Percentiles rank a stretch among this genome's conserved stretches.
phyloP scores from a whole-genome alignment of 2,113 vertebrate genomes.

The Diphyllodes magnificus region DNA sequence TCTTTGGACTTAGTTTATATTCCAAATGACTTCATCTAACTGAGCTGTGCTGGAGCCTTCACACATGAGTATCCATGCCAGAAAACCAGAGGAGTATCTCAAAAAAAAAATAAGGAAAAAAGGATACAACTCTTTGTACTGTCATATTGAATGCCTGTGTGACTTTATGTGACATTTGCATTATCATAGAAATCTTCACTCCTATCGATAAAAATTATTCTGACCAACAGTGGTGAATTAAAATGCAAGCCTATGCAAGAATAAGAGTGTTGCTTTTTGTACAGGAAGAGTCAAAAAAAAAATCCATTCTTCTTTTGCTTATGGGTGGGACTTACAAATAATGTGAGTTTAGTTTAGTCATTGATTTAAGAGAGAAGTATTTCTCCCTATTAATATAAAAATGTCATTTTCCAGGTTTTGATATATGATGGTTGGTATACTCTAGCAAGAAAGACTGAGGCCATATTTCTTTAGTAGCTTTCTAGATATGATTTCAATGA shows the following conservation, averaged over 20 bases:
- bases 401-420: neutral
- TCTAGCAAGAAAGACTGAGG: neutral
- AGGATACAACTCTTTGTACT: neutral
- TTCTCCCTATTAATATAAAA: slow-evolving; percentile 15
- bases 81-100: neutral
- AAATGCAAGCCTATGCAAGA: neutral
- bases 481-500: neutral
- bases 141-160: neutral
- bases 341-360: neutral
- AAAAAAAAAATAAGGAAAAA: neutral
- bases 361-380: slow-evolving; percentile 1
- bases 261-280: neutral
- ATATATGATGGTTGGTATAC: neutral
- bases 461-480: neutral
- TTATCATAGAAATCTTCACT: neutral
- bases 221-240: neutral
- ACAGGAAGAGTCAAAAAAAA: neutral
- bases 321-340: neutral
- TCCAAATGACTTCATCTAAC: neutral
- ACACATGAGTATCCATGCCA: neutral
- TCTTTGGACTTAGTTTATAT: neutral
- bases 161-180: neutral
- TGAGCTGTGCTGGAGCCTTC: neutral
- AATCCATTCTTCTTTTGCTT: neutral
- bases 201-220: neutral